Conservation (phyloP, 2,113 vertebrate genomes). For the Symphodus melops region DNA sequence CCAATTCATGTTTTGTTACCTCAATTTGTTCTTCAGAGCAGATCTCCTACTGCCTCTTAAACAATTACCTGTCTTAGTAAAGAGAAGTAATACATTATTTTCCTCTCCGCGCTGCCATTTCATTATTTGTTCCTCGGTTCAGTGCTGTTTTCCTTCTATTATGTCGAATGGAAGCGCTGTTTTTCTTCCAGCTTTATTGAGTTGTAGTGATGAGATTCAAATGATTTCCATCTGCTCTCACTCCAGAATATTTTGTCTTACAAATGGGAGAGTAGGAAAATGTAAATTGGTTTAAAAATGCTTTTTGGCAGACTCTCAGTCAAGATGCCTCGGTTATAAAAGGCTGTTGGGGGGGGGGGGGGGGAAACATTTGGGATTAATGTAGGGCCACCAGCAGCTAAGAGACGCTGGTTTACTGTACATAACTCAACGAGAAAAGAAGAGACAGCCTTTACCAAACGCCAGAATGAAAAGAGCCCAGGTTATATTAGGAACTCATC, state of each 20-base stretch:
- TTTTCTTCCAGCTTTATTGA: slow-evolving; percentile 58
- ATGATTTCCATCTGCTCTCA: slow-evolving; percentile 60
- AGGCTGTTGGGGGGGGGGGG: slow-evolving; percentile 17
- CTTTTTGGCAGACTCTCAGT: slow-evolving; percentile 44
- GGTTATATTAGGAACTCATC: slow-evolving; percentile 17
- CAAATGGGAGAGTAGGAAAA: slow-evolving; percentile 43
- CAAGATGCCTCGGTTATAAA: slow-evolving; percentile 44
- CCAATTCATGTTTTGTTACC: slow-evolving; percentile 11
- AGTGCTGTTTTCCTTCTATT: slow-evolving; percentile 43
- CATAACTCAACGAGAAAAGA: slow-evolving; percentile 15
- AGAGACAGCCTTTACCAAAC: slow-evolving; percentile 48
- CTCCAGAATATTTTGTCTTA: slow-evolving; percentile 24
- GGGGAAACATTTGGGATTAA: slow-evolving; percentile 24
- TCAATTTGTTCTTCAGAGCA: slow-evolving; percentile 45
- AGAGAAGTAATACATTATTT: slow-evolving; percentile 43
- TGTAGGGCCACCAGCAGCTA: slow-evolving; percentile 18
- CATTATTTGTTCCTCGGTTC: slow-evolving; percentile 40
- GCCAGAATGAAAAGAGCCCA: slow-evolving; percentile 26
- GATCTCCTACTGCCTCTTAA: slow-evolving; percentile 58
- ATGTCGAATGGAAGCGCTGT: slow-evolving; percentile 35
- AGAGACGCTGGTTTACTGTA: slow-evolving; percentile 23
- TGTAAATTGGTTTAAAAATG: slow-evolving; percentile 34
- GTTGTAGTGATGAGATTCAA: slow-evolving; percentile 58
- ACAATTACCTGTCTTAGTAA: slow-evolving; percentile 35
- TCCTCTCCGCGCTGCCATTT: slow-evolving; percentile 42